Base-by-base conservation (phyloP, 1,140 invertebrate genomes). In the Ladona fulva region DNA sequence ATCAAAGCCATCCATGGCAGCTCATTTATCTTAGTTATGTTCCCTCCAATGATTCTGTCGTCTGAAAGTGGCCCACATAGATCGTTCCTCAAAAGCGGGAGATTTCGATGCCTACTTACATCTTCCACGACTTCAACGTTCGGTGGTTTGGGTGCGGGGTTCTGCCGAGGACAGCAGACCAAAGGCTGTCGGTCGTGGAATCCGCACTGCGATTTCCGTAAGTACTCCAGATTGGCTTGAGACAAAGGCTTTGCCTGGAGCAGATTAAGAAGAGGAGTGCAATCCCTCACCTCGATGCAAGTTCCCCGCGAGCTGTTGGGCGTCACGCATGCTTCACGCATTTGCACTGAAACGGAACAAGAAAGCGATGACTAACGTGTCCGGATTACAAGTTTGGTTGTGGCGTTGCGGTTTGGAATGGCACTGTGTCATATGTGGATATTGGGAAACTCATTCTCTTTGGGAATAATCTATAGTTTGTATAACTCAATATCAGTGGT, bases 1-100 rank as follows among this genome's bases (percentile, higher is more conserved):
- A 92, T 80, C 0, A 91, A 82, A 0, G 88, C 89, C 90, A 91
- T 91, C 91, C 91, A 92, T 0, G 91, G 90, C 82, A 88, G 90
- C 78, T 91, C 89, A 77, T 86, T 87, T 0, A 91, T 79, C 0
- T 82, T 82, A 0, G 90, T 89, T 78, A 86, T 85, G 25, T 88
- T 87, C 0, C 90, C 91, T 14, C 88, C 87, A 24, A 87, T 81
- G 42, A 92, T 88, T 80, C 83, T 88, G 24, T 86, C 81, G 25
- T 82, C 77, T n/a, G 79, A 77, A 0, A 85, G 25, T 0, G 81
- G 79, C 0, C 88, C 87, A 44, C 88, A 89, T 0, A 79, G 76
- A 5, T 80, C 29, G 0, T 80, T 78, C 77, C 85, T 80, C 22
- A 92, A 76, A 0, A 91, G 80, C 52, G 81, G 77, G 0, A 89